Conservation (phyloP, 2,888 invertebrate species). For the Himalopsyche tibetana region DNA sequence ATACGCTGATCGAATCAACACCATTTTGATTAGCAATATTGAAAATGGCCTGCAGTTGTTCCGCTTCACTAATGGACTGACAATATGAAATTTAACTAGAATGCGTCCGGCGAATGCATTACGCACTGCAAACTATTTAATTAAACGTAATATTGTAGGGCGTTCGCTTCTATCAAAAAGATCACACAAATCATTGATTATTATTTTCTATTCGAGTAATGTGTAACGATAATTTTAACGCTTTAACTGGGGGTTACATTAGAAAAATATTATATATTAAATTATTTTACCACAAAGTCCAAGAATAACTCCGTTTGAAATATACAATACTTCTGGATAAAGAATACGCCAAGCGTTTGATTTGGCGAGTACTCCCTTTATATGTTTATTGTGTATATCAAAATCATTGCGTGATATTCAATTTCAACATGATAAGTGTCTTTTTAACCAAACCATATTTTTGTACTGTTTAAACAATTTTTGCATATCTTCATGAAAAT, state of each 20-base stretch:
- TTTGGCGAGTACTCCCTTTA: no score
- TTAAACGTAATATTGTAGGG: background rate
- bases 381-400: no score
- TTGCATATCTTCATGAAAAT: no score
- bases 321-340: no score
- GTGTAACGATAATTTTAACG: background rate
- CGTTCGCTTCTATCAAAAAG: background rate
- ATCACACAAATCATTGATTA: slow-evolving; percentile 3
- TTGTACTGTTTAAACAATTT: no score
- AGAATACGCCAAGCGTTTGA: no score
- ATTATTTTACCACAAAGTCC: no score
- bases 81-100: slow-evolving; percentile 24
- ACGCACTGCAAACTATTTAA: slow-evolving; percentile 7
- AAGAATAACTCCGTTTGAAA: no score
- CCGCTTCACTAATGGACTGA: background rate
- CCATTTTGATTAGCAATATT: slow-evolving; percentile 12
- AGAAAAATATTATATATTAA: no score
- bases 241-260: background rate
- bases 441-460: no score
- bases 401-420: no score
- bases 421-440: no score
- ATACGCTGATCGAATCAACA: background rate
- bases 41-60: slow-evolving; percentile 8
- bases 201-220: background rate
- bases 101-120: slow-evolving; percentile 25